Evolutionary conservation across 2,113 vertebrate genomes (phyloP), one percentile per base, ranked within the genome.

Genomic region (Neodontobutis hainanensis): DNA sequence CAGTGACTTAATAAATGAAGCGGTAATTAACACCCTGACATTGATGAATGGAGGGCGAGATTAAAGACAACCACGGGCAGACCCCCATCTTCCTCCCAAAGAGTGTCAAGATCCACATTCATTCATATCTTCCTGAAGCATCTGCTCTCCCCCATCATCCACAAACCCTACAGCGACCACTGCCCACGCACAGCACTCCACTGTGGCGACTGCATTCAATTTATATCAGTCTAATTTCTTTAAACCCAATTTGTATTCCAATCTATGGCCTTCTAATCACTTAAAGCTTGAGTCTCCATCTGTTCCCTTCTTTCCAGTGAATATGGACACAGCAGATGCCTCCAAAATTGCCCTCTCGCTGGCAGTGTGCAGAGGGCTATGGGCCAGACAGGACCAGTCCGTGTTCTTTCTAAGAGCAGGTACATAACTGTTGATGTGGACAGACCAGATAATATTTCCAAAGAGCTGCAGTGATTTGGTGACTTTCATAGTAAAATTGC

Each of bases 171-270:
- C 47, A 86, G 93, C 93, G 92, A 52, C 77, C 82, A 70, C 42
- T 51, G 68, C 44, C 47, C 77, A 68, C 52, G 68, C 75, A 80
- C 68, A 42, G 69, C 63, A 50, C 73, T 90, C 94, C 95, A 96
- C 94, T 92, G 92, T 93, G 92, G 93, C 86, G 92, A 95, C 93
- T 94, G 93, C 92, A 95, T 97, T 96, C 93, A 90, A 97, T 98
- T 97, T 95, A 94, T 95, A 97, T 95, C 94, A 94, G 93, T 96
- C 94, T 96, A 96, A 97, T 98, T 97, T 97, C 93, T 94, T 94
- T 95, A 94, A 96, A 97, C 96, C 94, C 93, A 97, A 98, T 99
- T 98, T 97, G 94, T 97, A 96, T 97, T 96, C 94, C 94, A 95
- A 97, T 96, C 94, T 96, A 96, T 94, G 92, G 94, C 93, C 92